Base-by-base conservation (phyloP, 2,888 invertebrate genomes). In the Chrysopilus asiliformis region DNA sequence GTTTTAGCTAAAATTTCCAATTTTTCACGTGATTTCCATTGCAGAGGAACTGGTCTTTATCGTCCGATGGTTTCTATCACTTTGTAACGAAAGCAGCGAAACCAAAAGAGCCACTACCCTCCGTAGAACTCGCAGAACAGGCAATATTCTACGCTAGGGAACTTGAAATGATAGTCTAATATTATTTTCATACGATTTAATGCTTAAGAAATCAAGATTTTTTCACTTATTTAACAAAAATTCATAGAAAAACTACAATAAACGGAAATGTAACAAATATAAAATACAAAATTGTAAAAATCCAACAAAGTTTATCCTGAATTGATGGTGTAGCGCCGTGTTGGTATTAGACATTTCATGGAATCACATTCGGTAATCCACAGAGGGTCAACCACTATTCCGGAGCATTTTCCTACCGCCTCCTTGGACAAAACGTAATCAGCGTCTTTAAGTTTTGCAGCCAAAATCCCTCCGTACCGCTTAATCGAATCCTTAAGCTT, bases 141-240 rank as follows among this genome's bases (percentile, higher is more conserved):
- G 86, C 90, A 13, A 84, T 98, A 49, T 90, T 89, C 57, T 98
- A 98, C 64, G 98, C 97, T 3, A 78, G 85, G 55, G 95, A 98
- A 69, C 72, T 98, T 48, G 97, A 98, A 68, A 97, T 94, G 93
- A 98, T 98, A 68, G 95, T 98, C 43, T 97, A 81, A 73, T 31
- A 12, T 15, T n/a, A n/a, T n/a, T n/a, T n/a, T n/a, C n/a, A n/a
- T n/a, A n/a, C n/a, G n/a, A n/a, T n/a, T n/a, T n/a, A n/a, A n/a
- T n/a, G n/a, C n/a, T n/a, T n/a, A n/a, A n/a, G n/a, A n/a, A n/a
- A n/a, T n/a, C n/a, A n/a, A n/a, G n/a, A n/a, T n/a, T n/a, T n/a
- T n/a, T n/a, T n/a, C n/a, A n/a, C n/a, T n/a, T n/a, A n/a, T n/a
- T n/a, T n/a, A n/a, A n/a, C n/a, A n/a, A n/a, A n/a, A n/a, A n/a